Conservation (phyloP, 2,888 invertebrate genomes). For the Zele albiditarsus region DNA sequence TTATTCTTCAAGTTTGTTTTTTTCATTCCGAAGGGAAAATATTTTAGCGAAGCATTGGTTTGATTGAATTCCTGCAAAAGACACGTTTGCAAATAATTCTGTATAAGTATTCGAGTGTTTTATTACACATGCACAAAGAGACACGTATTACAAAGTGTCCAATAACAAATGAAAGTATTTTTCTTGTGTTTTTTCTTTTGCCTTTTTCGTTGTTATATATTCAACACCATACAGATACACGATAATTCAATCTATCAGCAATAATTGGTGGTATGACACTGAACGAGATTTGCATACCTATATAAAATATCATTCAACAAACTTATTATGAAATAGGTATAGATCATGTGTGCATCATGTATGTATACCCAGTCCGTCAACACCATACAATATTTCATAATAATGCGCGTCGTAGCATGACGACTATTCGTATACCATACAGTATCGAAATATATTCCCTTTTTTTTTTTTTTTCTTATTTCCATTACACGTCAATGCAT, state of each 20-base stretch:
- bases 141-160: neutral
- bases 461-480: slow-evolving; percentile 25
- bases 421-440: slow-evolving; percentile 7
- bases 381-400: slow-evolving; percentile 30
- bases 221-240: neutral
- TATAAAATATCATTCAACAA: slow-evolving; percentile 29
- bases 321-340: slow-evolving; percentile 3
- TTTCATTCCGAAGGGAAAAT: neutral
- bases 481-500: slow-evolving; percentile 15
- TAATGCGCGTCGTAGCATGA: slow-evolving; percentile 35
- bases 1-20: neutral
- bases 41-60: neutral
- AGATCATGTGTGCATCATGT: slow-evolving; percentile 10
- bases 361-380: slow-evolving; percentile 11
- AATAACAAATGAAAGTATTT: neutral
- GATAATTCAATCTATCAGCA: slow-evolving; percentile 10
- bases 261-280: neutral
- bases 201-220: neutral
- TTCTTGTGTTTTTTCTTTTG: neutral
- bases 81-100: slow-evolving; percentile 3
- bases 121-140: neutral
- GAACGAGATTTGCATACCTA: neutral
- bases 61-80: neutral
- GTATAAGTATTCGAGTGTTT: neutral
- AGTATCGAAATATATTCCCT: slow-evolving; percentile 20